These are phyloP conservation scores for Hoplostethus mediterraneus DNA, from an alignment of 2,797 vertebrate genomes.

Conservation along the genomic window DNA sequence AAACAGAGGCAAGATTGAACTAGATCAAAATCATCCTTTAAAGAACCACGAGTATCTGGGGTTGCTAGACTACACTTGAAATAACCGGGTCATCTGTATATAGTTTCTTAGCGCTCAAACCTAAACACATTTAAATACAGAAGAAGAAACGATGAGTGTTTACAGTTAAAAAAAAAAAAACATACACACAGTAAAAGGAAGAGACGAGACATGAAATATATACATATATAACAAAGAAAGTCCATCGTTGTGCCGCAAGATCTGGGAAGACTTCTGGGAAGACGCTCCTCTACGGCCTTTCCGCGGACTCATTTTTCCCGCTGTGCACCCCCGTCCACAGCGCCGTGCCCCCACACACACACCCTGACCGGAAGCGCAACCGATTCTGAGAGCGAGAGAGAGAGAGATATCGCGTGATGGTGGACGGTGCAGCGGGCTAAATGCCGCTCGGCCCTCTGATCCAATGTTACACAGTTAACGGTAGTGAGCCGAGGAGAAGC, in stretches of 20 bases:
- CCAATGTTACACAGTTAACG: conserved; percentile 34
- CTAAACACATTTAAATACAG: conserved; percentile 71
- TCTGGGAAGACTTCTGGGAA: conserved; percentile 54
- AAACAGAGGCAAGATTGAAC: conserved; percentile 21
- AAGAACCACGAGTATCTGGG: conserved; percentile 18
- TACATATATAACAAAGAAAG: conserved; percentile 79
- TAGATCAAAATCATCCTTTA: conserved; percentile 19
- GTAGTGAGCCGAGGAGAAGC: conserved; percentile 15
- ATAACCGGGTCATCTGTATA: conserved; percentile 30
- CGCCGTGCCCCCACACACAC: conserved; percentile 17
- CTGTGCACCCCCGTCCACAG: conserved; percentile 34
- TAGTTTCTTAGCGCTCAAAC: conserved; percentile 45
- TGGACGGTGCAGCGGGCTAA: conserved; percentile 3
- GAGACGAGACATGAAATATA: conserved; percentile 74
- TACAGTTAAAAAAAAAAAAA: conserved; percentile 79
- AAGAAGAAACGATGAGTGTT: conserved; percentile 72
- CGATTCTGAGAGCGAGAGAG: neutral
- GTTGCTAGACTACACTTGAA: conserved; percentile 35
- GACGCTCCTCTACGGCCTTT: conserved; percentile 46
- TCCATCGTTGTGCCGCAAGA: conserved; percentile 49
- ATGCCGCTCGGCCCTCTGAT: conserved; percentile 21
- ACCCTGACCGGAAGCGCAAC: conserved; percentile 4
- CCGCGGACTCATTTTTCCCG: conserved; percentile 47
- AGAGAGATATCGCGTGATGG: too few species aligned
- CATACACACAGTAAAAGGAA: conserved; percentile 76